phyloP scores from a whole-genome alignment of 2,888 invertebrate species.

The Linnaemya vulpina region DNA sequence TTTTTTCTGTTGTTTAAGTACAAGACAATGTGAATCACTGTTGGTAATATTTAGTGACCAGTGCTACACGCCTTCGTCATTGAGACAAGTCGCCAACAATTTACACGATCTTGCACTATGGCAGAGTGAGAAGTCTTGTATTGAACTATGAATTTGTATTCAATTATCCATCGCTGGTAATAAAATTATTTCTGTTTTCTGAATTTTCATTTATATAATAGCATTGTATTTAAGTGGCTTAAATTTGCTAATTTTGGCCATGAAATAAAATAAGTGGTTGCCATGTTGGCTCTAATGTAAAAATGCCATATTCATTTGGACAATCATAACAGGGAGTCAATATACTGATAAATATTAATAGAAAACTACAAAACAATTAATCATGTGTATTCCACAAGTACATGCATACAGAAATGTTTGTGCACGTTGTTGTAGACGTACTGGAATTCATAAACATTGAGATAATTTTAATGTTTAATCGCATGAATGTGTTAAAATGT shows the following conservation, averaged over 20 bases:
- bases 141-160: too few species aligned
- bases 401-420: background rate
- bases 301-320: background rate
- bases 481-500: background rate
- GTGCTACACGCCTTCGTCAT: too few species aligned
- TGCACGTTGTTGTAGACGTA: too few species aligned
- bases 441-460: background rate
- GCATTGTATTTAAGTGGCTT: background rate
- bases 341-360: constrained; percentile 17
- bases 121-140: too few species aligned
- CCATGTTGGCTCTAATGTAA: background rate
- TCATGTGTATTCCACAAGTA: background rate
- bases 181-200: background rate
- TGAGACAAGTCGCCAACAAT: too few species aligned
- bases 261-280: constrained; percentile 8
- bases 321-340: background rate
- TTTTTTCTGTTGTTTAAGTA: too few species aligned
- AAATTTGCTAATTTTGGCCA: background rate
- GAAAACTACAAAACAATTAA: background rate
- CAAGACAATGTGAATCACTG: too few species aligned
- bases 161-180: background rate
- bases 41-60: too few species aligned
- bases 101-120: too few species aligned
- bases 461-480: background rate
- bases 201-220: background rate